Conservation (phyloP, 2,888 invertebrate species). For the Drosophila anceps region DNA sequence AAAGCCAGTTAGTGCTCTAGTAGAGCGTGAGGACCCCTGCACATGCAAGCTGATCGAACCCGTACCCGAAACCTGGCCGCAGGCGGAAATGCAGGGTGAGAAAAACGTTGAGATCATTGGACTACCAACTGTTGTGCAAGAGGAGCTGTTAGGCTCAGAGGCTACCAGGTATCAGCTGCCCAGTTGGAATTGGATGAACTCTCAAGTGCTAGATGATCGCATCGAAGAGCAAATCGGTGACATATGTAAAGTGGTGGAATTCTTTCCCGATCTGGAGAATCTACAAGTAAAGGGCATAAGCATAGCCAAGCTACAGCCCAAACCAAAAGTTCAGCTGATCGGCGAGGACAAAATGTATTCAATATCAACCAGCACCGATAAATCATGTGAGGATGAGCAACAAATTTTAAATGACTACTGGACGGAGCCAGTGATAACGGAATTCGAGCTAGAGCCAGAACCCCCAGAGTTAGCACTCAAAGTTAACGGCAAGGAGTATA, state of each 20-base stretch:
- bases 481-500: slow-evolving; percentile 69
- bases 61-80: slow-evolving; percentile 67
- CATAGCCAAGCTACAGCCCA: slow-evolving; percentile 9
- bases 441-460: neutral
- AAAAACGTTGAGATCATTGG: slow-evolving; percentile 73
- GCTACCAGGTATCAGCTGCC: slow-evolving; percentile 11
- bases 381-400: slow-evolving; percentile 34
- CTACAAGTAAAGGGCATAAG: slow-evolving; percentile 68
- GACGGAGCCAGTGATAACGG: neutral
- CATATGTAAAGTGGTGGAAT: slow-evolving; percentile 72
- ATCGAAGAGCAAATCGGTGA: slow-evolving; percentile 60
- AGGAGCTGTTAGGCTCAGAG: slow-evolving; percentile 68
- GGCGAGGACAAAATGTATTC: slow-evolving; percentile 31
- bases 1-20: slow-evolving; percentile 36
- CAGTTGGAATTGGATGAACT: slow-evolving; percentile 69
- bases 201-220: slow-evolving; percentile 60
- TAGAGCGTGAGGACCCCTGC: slow-evolving; percentile 37
- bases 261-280: slow-evolving; percentile 73
- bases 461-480: slow-evolving; percentile 62
- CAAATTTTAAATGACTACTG: neutral
- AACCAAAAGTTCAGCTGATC: slow-evolving; percentile 35
- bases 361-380: slow-evolving; percentile 58
- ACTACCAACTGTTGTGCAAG: slow-evolving; percentile 57
- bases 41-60: slow-evolving; percentile 38
- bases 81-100: slow-evolving; percentile 52